phyloP scores from a whole-genome alignment of 2,888 invertebrate species.

The Caenorhabditis sp. region DNA sequence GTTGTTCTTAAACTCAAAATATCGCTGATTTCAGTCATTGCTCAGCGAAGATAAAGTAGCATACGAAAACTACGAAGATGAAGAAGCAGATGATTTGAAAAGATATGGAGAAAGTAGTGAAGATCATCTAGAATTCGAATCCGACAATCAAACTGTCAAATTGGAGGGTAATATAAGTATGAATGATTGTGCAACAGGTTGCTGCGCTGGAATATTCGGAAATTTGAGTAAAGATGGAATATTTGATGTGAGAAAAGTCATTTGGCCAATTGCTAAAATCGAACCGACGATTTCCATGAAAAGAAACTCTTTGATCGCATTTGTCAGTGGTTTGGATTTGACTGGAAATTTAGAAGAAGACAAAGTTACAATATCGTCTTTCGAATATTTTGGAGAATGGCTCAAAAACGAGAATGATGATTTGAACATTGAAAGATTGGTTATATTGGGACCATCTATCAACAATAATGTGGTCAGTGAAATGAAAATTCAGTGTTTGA shows the following conservation, averaged over 20 bases:
- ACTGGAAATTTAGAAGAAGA: slow-evolving; percentile 32
- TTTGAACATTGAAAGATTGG: slow-evolving; percentile 20
- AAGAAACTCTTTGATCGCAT: slow-evolving; percentile 21
- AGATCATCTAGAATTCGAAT: slow-evolving; percentile 49
- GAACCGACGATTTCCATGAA: neutral
- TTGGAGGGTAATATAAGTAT: slow-evolving; percentile 39
- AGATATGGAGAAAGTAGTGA: slow-evolving; percentile 30
- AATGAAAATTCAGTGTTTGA: neutral
- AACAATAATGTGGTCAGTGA: slow-evolving; percentile 13
- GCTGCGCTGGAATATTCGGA: slow-evolving; percentile 43
- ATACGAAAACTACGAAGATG: slow-evolving; percentile 43
- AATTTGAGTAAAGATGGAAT: slow-evolving; percentile 31
- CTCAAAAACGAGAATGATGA: slow-evolving; percentile 20
- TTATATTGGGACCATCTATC: slow-evolving; percentile 32
- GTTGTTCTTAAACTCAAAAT: neutral
- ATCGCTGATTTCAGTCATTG: slow-evolving; percentile 6
- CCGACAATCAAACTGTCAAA: slow-evolving; percentile 39
- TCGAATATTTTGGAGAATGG: slow-evolving; percentile 46
- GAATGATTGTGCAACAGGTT: slow-evolving; percentile 52
- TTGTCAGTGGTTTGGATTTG: slow-evolving; percentile 48
- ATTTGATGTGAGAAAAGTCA: slow-evolving; percentile 34
- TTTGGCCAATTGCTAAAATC: slow-evolving; percentile 30
- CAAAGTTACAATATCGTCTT: slow-evolving; percentile 19
- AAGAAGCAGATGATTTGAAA: slow-evolving; percentile 24
- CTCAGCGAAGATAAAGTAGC: slow-evolving; percentile 41